Evolutionary conservation across 2,888 invertebrate species (phyloP).

Genomic region (Polymixis flavicincta): DNA sequence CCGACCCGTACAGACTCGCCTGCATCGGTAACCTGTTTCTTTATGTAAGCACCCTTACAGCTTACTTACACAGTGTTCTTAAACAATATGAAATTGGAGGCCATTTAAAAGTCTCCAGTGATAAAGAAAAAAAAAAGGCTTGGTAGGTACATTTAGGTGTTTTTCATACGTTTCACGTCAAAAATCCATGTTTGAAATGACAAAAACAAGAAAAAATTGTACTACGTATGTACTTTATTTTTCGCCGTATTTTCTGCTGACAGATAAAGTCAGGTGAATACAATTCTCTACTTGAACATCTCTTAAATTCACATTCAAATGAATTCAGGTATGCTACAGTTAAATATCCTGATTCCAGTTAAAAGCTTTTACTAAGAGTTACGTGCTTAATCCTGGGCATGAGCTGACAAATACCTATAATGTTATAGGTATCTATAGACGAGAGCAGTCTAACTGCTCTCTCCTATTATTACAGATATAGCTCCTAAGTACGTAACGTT

Average conservation of each 20-base stretch:
- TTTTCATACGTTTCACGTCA: no score
- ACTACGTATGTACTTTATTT: neutral
- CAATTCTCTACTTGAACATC: neutral
- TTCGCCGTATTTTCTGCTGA: neutral
- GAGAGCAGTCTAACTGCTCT: no score
- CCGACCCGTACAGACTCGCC: no score
- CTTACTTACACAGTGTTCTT: no score
- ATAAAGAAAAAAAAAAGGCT: no score
- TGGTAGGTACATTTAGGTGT: no score
- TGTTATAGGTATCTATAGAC: no score
- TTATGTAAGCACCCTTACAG: no score
- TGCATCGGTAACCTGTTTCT: no score
- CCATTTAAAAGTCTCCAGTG: no score
- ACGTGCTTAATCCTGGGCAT: conserved; percentile 25
- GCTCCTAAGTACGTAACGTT: neutral
- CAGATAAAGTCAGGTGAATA: neutral
- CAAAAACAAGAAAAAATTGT: neutral
- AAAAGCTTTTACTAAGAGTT: conserved; percentile 30
- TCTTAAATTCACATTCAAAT: neutral
- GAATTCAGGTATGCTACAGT: conserved; percentile 8
- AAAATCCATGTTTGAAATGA: neutral
- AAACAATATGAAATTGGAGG: no score
- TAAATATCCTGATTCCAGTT: conserved; percentile 11
- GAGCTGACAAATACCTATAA: conserved; percentile 17
- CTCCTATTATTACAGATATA: conserved; percentile 24